These are phyloP conservation scores for Phenganax marumi DNA, from an alignment of 92 coral and sea anemone species.

Conservation along the genomic window DNA sequence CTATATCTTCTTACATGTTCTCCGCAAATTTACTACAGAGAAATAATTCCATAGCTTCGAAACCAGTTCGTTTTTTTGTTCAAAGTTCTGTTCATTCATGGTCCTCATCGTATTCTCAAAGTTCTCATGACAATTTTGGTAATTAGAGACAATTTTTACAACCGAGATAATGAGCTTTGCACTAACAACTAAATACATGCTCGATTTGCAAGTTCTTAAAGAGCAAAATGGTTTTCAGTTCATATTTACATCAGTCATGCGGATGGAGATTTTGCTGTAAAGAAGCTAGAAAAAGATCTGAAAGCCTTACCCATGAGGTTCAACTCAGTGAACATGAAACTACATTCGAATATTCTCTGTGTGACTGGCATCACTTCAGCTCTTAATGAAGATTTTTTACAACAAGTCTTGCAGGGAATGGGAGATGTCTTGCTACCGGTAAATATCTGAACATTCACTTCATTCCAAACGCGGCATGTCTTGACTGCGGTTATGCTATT, in stretches of 20 bases:
- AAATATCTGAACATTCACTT: not conserved
- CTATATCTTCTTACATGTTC: not conserved
- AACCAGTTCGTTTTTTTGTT: too few species aligned
- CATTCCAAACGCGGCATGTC: too few species aligned
- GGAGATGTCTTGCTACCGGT: conserved; percentile 41
- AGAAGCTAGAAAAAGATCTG: conserved; percentile 39
- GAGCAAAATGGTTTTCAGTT: not conserved
- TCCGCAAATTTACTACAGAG: too few species aligned
- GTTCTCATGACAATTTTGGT: too few species aligned
- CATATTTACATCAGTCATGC: conserved; percentile 36
- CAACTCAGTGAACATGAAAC: conserved; percentile 35
- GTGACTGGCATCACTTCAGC: conserved; percentile 30
- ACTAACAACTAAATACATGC: too few species aligned
- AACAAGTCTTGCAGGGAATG: conserved; percentile 33
- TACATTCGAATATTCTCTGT: conserved; percentile 36
- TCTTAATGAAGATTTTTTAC: conserved; percentile 34
- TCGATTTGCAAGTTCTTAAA: too few species aligned
- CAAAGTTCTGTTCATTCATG: too few species aligned
- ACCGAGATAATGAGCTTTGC: too few species aligned
- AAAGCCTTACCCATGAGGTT: conserved; percentile 39
- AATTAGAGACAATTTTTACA: too few species aligned
- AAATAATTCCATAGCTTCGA: too few species aligned
- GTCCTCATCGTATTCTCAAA: too few species aligned
- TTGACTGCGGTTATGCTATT: too few species aligned
- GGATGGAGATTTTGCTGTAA: conserved; percentile 27